These are phyloP conservation scores for Aphelocoma californica DNA, from an alignment of 2,797 vertebrate species.

Conservation along the genomic window DNA sequence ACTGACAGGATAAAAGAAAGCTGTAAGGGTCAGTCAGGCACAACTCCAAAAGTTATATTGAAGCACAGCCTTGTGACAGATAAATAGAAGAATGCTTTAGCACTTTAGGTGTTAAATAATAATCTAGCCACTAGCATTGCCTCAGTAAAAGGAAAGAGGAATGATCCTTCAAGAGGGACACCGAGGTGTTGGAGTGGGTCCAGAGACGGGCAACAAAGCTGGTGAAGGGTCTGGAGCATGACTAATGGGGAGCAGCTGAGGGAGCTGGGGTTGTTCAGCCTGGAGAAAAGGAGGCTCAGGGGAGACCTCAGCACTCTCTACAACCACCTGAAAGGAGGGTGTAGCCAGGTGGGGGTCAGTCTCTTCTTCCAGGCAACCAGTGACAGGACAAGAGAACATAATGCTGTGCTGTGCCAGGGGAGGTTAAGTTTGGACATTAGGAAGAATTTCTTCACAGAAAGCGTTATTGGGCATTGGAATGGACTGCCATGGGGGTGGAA, in stretches of 20 bases:
- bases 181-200: not conserved
- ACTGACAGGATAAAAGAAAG: not conserved
- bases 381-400: no score
- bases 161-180: not conserved
- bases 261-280: fast-evolving
- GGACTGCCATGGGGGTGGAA: not conserved
- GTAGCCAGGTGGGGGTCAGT: fast-evolving
- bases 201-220: not conserved
- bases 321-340: fast-evolving
- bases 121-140: not conserved
- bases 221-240: not conserved
- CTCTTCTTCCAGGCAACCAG: not conserved
- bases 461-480: not conserved
- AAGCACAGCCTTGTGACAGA: not conserved
- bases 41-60: not conserved
- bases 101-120: not conserved
- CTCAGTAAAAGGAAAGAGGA: not conserved
- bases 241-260: not conserved
- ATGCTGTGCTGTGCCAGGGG: not conserved
- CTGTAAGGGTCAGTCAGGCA: not conserved
- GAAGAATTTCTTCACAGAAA: not conserved
- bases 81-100: not conserved
- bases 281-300: not conserved
- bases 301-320: no score
- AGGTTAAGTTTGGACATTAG: not conserved